These are phyloP conservation scores for Proteles cristata DNA, from an alignment of 2,113 vertebrate genomes.

Conservation along the genomic window DNA sequence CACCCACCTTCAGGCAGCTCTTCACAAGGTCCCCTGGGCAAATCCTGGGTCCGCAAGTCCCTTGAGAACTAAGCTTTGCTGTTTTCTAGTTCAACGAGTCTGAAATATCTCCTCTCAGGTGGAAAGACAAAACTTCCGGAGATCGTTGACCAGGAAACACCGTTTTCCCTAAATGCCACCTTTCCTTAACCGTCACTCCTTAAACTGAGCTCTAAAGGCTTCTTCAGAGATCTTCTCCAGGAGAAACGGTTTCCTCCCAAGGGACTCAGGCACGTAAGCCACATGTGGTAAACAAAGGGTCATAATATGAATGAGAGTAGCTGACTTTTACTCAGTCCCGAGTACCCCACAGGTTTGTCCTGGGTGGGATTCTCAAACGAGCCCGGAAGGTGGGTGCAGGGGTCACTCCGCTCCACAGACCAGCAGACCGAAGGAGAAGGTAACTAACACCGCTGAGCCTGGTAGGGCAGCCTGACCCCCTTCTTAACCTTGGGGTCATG, in stretches of 20 bases:
- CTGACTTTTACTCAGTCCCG: fast-evolving
- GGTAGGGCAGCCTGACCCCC: background rate
- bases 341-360: fast-evolving
- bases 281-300: too few species aligned
- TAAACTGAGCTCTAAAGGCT: too few species aligned
- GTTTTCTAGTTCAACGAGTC: background rate
- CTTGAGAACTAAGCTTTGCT: background rate
- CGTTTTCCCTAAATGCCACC: fast-evolving
- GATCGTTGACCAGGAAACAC: background rate
- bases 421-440: background rate
- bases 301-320: too few species aligned
- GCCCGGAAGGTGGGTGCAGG: background rate
- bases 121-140: background rate
- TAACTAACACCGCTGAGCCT: fast-evolving
- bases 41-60: background rate
- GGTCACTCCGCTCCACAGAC: fast-evolving
- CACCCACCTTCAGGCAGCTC: too few species aligned
- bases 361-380: fast-evolving
- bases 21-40: background rate
- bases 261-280: fast-evolving
- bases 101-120: background rate
- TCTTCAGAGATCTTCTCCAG: fast-evolving
- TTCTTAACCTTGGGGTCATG: background rate
- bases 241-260: background rate
- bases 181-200: fast-evolving